Evolutionary conservation across 2,888 invertebrate species (phyloP).

Genomic region (Rhogogaster chlorosoma): DNA sequence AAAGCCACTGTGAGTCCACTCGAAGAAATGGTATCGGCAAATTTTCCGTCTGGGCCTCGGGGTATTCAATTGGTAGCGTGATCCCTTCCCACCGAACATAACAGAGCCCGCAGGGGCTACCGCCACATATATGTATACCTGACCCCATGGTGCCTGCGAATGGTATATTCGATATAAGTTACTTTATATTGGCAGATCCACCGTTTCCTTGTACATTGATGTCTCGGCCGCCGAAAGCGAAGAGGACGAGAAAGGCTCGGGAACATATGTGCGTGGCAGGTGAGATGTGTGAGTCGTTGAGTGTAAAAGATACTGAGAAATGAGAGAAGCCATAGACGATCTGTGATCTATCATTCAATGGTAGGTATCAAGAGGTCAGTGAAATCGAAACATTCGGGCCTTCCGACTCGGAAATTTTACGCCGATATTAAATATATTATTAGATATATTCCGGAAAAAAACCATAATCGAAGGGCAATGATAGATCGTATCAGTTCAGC

Average conservation of each 20-base stretch:
- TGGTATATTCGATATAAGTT: slow-evolving; percentile 1
- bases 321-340: slow-evolving; percentile 15
- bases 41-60: slow-evolving; percentile 33
- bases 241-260: neutral
- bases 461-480: slow-evolving; percentile 7
- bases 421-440: neutral
- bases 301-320: neutral
- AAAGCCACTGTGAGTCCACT: slow-evolving; percentile 37
- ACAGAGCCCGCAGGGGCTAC: slow-evolving; percentile 5
- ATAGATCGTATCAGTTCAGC: neutral
- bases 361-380: neutral
- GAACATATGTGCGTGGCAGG: neutral
- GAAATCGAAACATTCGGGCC: neutral
- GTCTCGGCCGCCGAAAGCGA: neutral
- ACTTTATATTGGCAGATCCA: slow-evolving; percentile 16
- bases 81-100: slow-evolving; percentile 11
- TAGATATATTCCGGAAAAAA: neutral
- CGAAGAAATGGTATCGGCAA: slow-evolving; percentile 45
- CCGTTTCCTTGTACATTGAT: slow-evolving; percentile 1
- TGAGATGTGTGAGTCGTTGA: neutral
- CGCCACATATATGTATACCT: neutral
- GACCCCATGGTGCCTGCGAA: slow-evolving; percentile 19
- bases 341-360: neutral
- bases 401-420: neutral
- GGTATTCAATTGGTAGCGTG: slow-evolving; percentile 30